Evolutionary conservation across 2,888 invertebrate species (phyloP).

Genomic region (Priocnemis perturbator): DNA sequence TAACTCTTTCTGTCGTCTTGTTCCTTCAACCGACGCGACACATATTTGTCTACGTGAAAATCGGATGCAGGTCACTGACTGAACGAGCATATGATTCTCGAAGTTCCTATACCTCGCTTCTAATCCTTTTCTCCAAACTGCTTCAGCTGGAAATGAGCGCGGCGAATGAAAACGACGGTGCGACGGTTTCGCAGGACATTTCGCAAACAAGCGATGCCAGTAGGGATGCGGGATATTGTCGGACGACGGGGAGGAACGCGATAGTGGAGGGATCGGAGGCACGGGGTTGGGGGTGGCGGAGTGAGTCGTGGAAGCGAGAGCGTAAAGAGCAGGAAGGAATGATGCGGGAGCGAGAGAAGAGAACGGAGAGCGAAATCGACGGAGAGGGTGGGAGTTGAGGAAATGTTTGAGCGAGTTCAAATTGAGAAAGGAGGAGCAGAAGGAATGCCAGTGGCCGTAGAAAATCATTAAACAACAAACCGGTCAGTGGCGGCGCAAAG

Average conservation of each 20-base stretch:
- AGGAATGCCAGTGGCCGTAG: too few relatives aligned
- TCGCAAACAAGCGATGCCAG: constrained; percentile 6
- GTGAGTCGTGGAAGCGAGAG: background rate
- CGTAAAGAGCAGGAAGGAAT: constrained; percentile 23
- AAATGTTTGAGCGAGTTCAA: too few relatives aligned
- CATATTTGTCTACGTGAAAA: too few relatives aligned
- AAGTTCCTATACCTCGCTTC: too few relatives aligned
- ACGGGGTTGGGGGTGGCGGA: constrained; percentile 3
- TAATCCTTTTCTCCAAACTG: background rate
- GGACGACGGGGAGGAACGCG: background rate
- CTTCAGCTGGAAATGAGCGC: background rate
- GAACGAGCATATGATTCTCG: too few relatives aligned
- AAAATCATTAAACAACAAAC: too few relatives aligned
- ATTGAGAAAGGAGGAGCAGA: background rate
- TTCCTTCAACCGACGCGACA: too few relatives aligned
- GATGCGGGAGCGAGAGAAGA: constrained; percentile 22
- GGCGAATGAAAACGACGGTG: background rate
- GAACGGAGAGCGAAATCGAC: background rate
- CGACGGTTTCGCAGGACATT: constrained; percentile 14
- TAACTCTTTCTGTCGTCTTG: too few relatives aligned
- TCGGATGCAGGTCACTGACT: too few relatives aligned
- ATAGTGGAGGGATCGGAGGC: background rate
- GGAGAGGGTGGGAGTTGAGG: too few relatives aligned
- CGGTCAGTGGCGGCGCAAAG: too few relatives aligned
- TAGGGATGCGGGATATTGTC: constrained; percentile 16